Evolutionary conservation across 2,888 invertebrate species (phyloP).

Genomic region (Lycophotia porphyrea): DNA sequence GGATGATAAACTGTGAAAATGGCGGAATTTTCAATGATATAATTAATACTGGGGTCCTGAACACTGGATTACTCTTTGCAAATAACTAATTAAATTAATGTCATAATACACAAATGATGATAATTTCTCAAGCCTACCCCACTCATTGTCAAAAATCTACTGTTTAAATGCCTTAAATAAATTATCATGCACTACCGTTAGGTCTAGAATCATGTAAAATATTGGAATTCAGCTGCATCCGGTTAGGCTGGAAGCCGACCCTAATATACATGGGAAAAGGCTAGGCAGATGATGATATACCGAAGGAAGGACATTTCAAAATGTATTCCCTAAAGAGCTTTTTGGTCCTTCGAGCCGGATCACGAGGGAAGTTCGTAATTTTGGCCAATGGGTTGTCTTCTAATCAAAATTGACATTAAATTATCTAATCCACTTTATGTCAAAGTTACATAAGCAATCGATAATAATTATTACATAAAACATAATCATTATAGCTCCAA

Average conservation of each 20-base stretch:
- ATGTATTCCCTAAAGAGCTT: background rate
- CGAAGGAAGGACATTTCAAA: background rate
- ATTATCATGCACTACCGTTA: no score
- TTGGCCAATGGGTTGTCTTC: background rate
- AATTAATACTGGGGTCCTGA: conserved; percentile 31
- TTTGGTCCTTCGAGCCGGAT: background rate
- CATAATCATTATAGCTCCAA: conserved; percentile 4
- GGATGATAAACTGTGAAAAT: background rate
- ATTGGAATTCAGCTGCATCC: no score
- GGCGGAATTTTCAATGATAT: background rate
- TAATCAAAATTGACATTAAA: background rate
- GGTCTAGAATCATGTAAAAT: no score
- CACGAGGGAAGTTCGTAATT: background rate
- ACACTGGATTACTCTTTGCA: background rate
- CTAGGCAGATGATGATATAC: no score
- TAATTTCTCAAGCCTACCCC: background rate
- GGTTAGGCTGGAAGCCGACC: no score
- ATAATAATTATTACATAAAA: conserved; percentile 6
- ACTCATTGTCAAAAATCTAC: background rate
- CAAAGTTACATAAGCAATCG: background rate
- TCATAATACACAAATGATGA: background rate
- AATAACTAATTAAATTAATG: background rate
- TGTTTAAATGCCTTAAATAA: background rate
- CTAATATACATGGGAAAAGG: no score
- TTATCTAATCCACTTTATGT: background rate